Conservation (phyloP, 2,888 invertebrate genomes). For the Leptothorax acervorum region DNA sequence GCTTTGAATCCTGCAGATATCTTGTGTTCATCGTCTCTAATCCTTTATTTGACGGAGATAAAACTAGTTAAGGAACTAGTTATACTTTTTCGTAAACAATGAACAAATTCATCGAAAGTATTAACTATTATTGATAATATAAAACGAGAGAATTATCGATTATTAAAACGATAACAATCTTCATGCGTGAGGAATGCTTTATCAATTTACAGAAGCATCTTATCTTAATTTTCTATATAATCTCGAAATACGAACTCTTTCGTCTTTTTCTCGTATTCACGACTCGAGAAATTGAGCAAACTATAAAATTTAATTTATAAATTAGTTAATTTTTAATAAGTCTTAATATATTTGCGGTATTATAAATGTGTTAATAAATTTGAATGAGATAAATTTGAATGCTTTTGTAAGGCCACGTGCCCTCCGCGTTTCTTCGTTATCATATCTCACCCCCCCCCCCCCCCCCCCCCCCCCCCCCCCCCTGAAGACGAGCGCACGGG, state of each 20-base stretch:
- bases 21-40: background rate
- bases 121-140: background rate
- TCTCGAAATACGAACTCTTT: background rate
- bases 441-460: constrained; percentile 25
- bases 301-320: background rate
- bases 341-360: background rate
- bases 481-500: background rate
- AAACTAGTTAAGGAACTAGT: background rate
- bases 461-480: constrained; percentile 1
- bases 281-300: background rate
- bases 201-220: constrained; percentile 18
- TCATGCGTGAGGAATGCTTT: background rate
- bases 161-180: background rate
- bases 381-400: background rate
- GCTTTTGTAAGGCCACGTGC: background rate
- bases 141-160: background rate
- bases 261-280: background rate
- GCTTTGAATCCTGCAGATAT: background rate
- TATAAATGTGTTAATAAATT: background rate
- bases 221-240: background rate
- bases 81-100: background rate
- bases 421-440: background rate
- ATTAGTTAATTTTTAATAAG: background rate
- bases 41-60: background rate
- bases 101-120: background rate